Conservation (phyloP, 2,797 vertebrate species). For the Neoniphon sammara region DNA sequence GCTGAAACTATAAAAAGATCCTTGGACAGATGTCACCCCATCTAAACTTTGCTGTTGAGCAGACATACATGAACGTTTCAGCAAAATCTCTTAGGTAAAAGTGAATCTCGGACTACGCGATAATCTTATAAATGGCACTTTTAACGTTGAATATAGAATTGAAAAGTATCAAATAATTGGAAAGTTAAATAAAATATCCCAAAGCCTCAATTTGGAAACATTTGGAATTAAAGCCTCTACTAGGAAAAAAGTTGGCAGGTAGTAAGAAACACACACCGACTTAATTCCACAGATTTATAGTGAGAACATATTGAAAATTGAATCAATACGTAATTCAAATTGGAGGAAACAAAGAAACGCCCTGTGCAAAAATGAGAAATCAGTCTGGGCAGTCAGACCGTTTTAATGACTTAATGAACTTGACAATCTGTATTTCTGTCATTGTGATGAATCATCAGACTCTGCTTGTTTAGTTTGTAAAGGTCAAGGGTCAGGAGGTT, state of each 20-base stretch:
- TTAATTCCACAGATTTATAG: too few species aligned
- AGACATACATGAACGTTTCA: constrained; percentile 1
- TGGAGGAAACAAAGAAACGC: constrained; percentile 13
- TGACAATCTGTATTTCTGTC: constrained; percentile 20
- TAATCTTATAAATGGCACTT: neutral
- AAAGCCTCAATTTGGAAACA: too few species aligned
- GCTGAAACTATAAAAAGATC: neutral
- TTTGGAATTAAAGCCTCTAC: neutral
- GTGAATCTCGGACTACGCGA: neutral
- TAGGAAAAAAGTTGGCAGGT: neutral
- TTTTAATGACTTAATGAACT: constrained; percentile 16
- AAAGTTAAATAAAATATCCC: neutral
- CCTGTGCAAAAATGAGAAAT: constrained; percentile 3
- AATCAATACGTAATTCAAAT: neutral
- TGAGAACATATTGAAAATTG: neutral
- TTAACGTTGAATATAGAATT: neutral
- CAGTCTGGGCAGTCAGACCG: constrained; percentile 6
- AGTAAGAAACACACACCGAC: neutral
- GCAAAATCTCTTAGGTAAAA: neutral
- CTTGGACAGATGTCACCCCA: neutral
- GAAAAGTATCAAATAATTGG: neutral
- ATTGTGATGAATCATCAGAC: constrained; percentile 47
- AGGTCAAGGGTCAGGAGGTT: constrained; percentile 59
- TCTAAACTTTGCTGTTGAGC: neutral
- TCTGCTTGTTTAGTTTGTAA: constrained; percentile 65